Evolutionary conservation across 1,140 invertebrate species (phyloP), one percentile per base, ranked within the genome.

Genomic region (Centruroides sculpturatus): DNA sequence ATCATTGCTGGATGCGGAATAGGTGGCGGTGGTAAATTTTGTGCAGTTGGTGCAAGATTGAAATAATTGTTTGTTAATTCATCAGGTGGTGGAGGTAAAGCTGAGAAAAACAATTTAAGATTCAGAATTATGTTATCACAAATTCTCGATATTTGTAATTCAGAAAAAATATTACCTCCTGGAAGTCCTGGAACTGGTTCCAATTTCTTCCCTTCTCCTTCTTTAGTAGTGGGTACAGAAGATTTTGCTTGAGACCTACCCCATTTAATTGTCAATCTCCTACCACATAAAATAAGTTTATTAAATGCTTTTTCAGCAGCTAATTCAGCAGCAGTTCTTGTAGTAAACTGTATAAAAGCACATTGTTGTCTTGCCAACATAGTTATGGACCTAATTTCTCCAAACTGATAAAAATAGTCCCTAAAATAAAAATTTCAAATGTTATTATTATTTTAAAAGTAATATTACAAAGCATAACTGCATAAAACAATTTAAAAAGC

Each of bases 231-330:
- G 12, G 56, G 66, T 64, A 80, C 78, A 6, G 41, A 41, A 41
- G 41, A 41, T 59, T 83, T 77, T 2, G 82, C 89, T 75, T 93
- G 90, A 3, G 89, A 89, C 69, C 88, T 83, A 1, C 96, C 95
- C 96, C 96, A 99, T 71, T 97, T 94, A 47, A 99, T 95, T 8
- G 89, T 93, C 0, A 98, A 77, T 59, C 92, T 80, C 56, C 88
- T 79, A 0, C 89, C 90, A 34, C 85, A 82, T 23, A 96, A 78
- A 41, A 92, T 91, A 13, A 98, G 74, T 72, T 97, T 95, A 69
- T 98, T 97, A 70, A 98, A 99, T 0, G 92, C 92, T 68, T 90
- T 87, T 70, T 99, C 94, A 4, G 93, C 92, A 10, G 95, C 95
- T 62, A 85, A 74, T 75, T 99, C 96, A 0, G 96, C 91, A 1